These are phyloP conservation scores for Bugula neritina DNA, from an alignment of 2,888 invertebrate species.

Conservation along the genomic window DNA sequence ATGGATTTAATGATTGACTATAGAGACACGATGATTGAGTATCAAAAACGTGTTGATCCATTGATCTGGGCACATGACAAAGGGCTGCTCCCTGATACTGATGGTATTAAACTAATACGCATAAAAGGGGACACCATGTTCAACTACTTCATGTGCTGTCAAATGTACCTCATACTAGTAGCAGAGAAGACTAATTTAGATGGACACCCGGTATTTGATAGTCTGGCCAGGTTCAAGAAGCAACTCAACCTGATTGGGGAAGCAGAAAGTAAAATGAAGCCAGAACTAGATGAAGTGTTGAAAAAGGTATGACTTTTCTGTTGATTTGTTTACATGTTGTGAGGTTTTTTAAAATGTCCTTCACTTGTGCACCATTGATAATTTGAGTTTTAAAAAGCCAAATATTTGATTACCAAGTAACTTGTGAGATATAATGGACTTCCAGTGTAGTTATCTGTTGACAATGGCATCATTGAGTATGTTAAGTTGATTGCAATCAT, in stretches of 20 bases:
- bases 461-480: too few relatives aligned
- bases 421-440: too few relatives aligned
- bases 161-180: not conserved
- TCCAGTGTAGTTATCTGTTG: not conserved
- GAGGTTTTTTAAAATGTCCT: not conserved
- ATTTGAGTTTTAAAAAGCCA: too few relatives aligned
- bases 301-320: constrained; percentile 1
- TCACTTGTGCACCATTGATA: too few relatives aligned
- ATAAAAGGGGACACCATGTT: not conserved
- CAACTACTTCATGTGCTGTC: not conserved
- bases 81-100: not conserved
- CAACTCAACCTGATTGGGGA: not conserved
- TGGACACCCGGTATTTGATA: constrained; percentile 14
- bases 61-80: not conserved
- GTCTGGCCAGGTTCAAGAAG: not conserved
- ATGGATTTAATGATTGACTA: not conserved
- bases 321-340: too few relatives aligned
- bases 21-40: not conserved
- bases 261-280: not conserved
- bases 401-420: too few relatives aligned
- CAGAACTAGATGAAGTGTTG: not conserved
- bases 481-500: too few relatives aligned
- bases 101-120: not conserved
- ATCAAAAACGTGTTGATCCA: not conserved
- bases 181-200: not conserved